Base-by-base conservation (phyloP, 2,888 invertebrate species). In the Trimorus sp. region DNA sequence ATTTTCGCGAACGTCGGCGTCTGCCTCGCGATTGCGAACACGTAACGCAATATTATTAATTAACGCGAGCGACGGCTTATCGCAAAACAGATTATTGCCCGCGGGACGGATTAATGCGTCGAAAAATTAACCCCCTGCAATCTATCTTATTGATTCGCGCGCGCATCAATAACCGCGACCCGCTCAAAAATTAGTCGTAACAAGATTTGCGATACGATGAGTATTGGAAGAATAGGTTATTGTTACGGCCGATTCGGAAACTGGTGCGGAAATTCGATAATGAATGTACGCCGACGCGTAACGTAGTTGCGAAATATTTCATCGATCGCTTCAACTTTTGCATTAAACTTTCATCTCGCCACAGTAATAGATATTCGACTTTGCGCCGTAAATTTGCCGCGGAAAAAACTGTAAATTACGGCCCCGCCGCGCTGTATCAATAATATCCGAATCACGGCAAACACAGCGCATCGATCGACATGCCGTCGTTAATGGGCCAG, bases 221-320 rank as follows among this genome's bases (percentile, higher is more conserved):
- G 66, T 53, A 76, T 56, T 60, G 71, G 40, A 53, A 59, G 63
- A 71, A 76, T 81, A 71, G 76, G 54, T 81, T 81, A 76, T 70
- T 69, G 76, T 81, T 71, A 76, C 76, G 66, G 54, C 54, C 68
- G 76, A 81, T 76, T 81, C 66, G 60, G 56, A 71, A 71, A 62
- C 65, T 76, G 38, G 60, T 37, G 42, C 71, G 76, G 66, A 70
- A 76, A 81, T 76, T 71, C 51, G 80, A 81, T 76, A 71, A 81
- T 76, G 56, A 70, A 71, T 70, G 58, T 60, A 75, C 62, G 56
- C 58, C 37, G 60, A 40, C 60, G 58, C 65, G 40, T 54, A 68
- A 69, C 69, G 40, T 36, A 69, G 54, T 62, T 69, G 36, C 65
- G 54, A 63, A 63, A 70, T 80, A 70, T 60, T 63, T 59, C 65